Evolutionary conservation across 2,888 invertebrate species (phyloP).

Genomic region (Lasioglossum figueresi): DNA sequence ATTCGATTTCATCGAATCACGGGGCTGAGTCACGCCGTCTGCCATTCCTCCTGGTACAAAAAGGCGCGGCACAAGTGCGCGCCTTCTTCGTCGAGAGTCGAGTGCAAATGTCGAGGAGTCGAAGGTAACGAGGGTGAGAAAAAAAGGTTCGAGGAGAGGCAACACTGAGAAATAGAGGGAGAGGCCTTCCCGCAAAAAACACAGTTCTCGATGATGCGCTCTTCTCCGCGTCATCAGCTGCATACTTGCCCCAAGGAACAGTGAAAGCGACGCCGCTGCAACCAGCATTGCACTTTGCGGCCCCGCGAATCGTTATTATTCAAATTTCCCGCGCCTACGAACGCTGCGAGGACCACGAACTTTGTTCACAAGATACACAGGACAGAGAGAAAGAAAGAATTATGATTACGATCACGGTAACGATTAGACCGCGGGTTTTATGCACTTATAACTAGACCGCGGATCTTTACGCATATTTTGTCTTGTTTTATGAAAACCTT

Average conservation of each 20-base stretch:
- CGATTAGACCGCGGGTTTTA: background rate
- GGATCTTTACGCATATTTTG: background rate
- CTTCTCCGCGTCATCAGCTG: conserved; percentile 64
- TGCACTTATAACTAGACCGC: background rate
- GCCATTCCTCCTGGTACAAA: conserved; percentile 59
- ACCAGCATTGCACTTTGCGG: background rate
- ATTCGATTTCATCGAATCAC: conserved; percentile 69
- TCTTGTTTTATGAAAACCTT: background rate
- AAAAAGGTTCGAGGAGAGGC: conserved; percentile 24
- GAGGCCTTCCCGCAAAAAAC: conserved; percentile 6
- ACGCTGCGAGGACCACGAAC: background rate
- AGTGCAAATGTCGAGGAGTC: conserved; percentile 70
- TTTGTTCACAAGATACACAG: background rate
- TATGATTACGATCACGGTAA: too few relatives aligned
- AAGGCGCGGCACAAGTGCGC: conserved; percentile 66
- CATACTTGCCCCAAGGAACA: background rate
- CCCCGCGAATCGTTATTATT: conserved; percentile 6
- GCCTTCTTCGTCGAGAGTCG: conserved; percentile 47
- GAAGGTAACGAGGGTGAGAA: conserved; percentile 66
- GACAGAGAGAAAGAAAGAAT: too few relatives aligned
- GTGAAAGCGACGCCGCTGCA: background rate
- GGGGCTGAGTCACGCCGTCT: conserved; percentile 64
- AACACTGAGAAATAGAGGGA: conserved; percentile 11
- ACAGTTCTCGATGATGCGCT: conserved; percentile 61
- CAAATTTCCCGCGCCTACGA: background rate